Evolutionary conservation across 2,797 vertebrate species (phyloP), one percentile per base, ranked within the genome.

Genomic region (Denticeps clupeoides): DNA sequence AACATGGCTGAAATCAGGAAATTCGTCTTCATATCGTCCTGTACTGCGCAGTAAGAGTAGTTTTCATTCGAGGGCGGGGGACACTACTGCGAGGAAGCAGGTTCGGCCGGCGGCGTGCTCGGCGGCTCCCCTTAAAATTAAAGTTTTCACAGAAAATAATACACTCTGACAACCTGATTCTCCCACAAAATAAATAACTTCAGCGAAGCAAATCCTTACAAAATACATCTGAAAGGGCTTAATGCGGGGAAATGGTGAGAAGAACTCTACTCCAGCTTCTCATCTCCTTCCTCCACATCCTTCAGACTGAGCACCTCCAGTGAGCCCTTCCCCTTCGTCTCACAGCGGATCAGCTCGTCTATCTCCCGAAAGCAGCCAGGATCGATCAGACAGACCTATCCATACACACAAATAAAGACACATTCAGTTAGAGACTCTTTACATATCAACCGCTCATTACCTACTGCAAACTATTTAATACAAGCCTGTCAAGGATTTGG

Each of bases 261-360:
- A n/a, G n/a, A n/a, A n/a, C n/a, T n/a, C 66, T 60, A 83, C 62
- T 97, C 88, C 1, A 98, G 68, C 18, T 84, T 93, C 74, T 96
- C 92, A 2, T 99, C 93, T 45, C 95, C 94, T 70, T 97, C 95
- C 67, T 99, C 95, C 69, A 98, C 90, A 0, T 99, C 94, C 63
- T 93, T 98, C 70, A 98, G 75, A 42, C 65, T 93, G 55, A 99
- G 83, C 12, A 97, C 90, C 70, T 98, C 94, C 71, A 97, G 73
- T 0, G 87, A 83, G 5, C 91, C 93, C 41, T 75, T 80, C 53
- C 94, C 95, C 77, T 86, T 95, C 0, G 94, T 97, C 78, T 97
- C 90, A 1, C 89, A 90, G 53, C 89, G 86, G 55, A 98, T 87
- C 62, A 99, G 75, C 69, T 97, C 93, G n/a, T 97, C 91, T 0